These are phyloP conservation scores for Tinea pellionella DNA, from an alignment of 2,888 invertebrate species.

Conservation along the genomic window DNA sequence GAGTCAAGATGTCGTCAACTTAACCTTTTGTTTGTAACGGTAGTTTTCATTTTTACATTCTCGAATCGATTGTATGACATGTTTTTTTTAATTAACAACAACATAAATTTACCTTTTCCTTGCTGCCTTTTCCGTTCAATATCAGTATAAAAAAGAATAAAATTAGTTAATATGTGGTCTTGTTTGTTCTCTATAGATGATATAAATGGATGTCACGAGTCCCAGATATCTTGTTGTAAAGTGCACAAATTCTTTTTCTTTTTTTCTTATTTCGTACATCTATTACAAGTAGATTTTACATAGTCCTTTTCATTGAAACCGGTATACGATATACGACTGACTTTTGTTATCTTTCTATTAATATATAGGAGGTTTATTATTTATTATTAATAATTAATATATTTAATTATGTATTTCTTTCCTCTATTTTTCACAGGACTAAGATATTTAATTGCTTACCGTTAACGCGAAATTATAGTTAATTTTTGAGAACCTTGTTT, in stretches of 20 bases:
- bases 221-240: slow-evolving; percentile 2
- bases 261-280: not conserved
- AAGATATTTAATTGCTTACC: too few species aligned
- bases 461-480: too few species aligned
- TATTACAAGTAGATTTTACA: not conserved
- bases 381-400: not conserved
- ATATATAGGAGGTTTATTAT: not conserved
- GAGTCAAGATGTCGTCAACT: not conserved
- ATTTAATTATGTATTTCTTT: too few species aligned
- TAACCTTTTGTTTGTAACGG: slow-evolving; percentile 10
- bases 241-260: not conserved
- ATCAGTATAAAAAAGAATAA: too few species aligned
- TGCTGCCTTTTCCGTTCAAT: too few species aligned
- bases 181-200: not conserved
- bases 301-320: not conserved
- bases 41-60: not conserved
- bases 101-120: not conserved
- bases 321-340: not conserved
- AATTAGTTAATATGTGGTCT: too few species aligned
- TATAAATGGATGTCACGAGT: not conserved
- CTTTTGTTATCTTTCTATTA: slow-evolving; percentile 1
- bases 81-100: not conserved
- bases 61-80: not conserved
- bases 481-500: too few species aligned
- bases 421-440: too few species aligned